Evolutionary conservation across 2,888 invertebrate genomes (phyloP), one percentile per base, ranked within the genome.

Genomic region (Trisateles emortualis): DNA sequence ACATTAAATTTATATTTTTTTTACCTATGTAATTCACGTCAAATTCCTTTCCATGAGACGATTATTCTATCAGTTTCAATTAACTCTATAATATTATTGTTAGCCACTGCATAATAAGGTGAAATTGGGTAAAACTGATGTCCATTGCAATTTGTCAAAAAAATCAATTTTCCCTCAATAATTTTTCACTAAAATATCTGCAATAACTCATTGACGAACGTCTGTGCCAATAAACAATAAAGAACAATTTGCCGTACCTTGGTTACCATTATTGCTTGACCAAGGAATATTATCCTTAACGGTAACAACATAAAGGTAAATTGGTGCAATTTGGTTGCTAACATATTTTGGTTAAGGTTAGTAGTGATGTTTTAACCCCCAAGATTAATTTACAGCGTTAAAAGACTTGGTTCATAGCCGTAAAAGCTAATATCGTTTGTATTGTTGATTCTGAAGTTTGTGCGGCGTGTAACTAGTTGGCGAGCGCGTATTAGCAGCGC

Each of bases 171-270:
- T 81, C 83, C 81, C 81, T 72, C 74, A 75, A 83, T 82, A 83
- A 86, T 84, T 86, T 81, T 78, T 72, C 68, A 75, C 72, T 57
- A 72, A 78, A 77, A 79, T 81, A 80, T 68, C 79, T 17, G 74
- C 80, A 76, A 84, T 88, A 87, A 86, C 76, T 87, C 78, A 81
- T 69, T 67, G 67, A 72, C 66, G 76, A 79, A 81, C 78, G 76
- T 70, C 72, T 86, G 78, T 82, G 79, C 88, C 86, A 87, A 90
- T 89, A 90, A 87, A 88, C 84, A 83, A 84, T 87, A 86, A 86
- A 86, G 74, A 84, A 84, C 69, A 78, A 83, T 82, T 84, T 87
- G 83, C 77, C 83, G 80, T 81, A 74, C 69, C 48, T 50, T 50
- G 52, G 47, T 22, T 19, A 53, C 68, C 61, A 57, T 47, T 26